These are phyloP conservation scores for Xylocopa sonorina DNA, from an alignment of 1,140 invertebrate genomes.

Conservation along the genomic window DNA sequence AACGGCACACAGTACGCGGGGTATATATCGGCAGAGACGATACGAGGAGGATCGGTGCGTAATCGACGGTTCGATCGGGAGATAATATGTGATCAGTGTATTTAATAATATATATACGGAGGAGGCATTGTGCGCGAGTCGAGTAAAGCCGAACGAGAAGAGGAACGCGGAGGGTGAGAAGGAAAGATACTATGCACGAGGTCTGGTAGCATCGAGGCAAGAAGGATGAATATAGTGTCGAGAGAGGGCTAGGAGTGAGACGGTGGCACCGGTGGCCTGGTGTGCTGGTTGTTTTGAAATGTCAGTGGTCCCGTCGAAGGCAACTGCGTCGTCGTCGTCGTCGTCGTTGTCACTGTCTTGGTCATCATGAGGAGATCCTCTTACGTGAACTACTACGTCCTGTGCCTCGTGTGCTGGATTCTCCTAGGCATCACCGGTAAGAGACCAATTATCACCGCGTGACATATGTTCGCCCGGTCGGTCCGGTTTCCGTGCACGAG, in stretches of 20 bases:
- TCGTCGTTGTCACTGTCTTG: conserved; percentile 62
- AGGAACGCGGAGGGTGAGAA: neutral
- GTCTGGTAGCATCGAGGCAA: conserved; percentile 54
- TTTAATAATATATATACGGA: neutral
- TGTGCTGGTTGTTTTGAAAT: conserved; percentile 67
- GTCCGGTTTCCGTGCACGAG: no score
- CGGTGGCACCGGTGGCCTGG: conserved; percentile 44
- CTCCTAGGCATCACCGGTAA: conserved; percentile 81
- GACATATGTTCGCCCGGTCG: conserved; percentile 9
- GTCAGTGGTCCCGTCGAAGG: conserved; percentile 69
- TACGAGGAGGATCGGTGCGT: neutral
- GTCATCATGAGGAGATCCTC: conserved; percentile 80
- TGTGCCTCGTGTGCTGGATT: conserved; percentile 81
- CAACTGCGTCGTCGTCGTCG: conserved; percentile 55
- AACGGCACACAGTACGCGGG: neutral
- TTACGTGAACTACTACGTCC: conserved; percentile 80
- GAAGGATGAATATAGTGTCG: conserved; percentile 57
- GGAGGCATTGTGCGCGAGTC: conserved; percentile 24
- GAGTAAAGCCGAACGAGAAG: conserved; percentile 5
- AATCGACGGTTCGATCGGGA: conserved; percentile 20
- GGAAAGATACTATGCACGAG: conserved; percentile 53
- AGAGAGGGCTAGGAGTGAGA: conserved; percentile 42
- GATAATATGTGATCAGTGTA: conserved; percentile 45
- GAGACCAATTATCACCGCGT: conserved; percentile 55
- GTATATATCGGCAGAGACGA: no score